Conservation (phyloP, 2,113 vertebrate genomes). For the Myotis lucifugus region DNA sequence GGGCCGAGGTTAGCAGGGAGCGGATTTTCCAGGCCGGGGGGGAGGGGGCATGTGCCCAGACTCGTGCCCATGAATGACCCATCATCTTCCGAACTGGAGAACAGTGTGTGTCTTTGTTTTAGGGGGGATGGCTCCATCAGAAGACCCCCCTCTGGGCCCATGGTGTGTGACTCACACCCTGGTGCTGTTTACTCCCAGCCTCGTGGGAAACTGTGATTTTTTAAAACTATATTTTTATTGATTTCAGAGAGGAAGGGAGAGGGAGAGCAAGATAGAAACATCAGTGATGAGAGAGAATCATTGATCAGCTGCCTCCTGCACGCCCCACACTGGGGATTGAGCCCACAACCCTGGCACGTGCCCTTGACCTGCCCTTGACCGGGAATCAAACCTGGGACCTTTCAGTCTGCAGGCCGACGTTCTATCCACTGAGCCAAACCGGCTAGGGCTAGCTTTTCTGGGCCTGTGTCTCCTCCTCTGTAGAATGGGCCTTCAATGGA, state of each 20-base stretch:
- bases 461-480: too few relatives aligned
- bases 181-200: neutral
- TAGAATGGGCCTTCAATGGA: neutral
- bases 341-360: too few relatives aligned
- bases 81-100: accelerated
- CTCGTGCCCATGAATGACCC: neutral
- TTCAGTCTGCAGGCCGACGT: too few relatives aligned
- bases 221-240: too few relatives aligned
- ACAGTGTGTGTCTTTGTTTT: constrained; percentile 36
- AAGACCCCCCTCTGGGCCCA: neutral
- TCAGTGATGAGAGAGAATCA: too few relatives aligned
- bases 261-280: too few relatives aligned
- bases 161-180: neutral
- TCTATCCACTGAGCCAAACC: too few relatives aligned
- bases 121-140: neutral
- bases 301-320: too few relatives aligned
- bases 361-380: too few relatives aligned
- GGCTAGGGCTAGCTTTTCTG: neutral
- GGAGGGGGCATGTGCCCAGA: neutral
- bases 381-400: too few relatives aligned
- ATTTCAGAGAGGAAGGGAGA: too few relatives aligned
- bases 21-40: neutral
- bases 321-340: too few relatives aligned
- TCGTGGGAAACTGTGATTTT: neutral
- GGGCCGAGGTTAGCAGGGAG: accelerated